Evolutionary conservation across 2,888 invertebrate genomes (phyloP).

Genomic region (Myopa tessellatipennis): DNA sequence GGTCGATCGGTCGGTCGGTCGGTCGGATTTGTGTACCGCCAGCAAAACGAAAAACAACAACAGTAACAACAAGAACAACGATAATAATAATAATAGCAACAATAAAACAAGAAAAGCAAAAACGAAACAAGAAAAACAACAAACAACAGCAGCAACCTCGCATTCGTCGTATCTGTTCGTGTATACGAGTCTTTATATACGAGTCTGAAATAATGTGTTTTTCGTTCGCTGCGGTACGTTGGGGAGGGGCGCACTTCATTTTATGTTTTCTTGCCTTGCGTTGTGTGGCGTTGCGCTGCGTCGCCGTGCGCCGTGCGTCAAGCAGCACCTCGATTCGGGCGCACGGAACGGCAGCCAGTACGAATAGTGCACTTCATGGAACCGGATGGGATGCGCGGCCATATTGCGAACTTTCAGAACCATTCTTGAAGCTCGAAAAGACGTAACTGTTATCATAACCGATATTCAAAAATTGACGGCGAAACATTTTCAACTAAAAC

Average conservation of each 20-base stretch:
- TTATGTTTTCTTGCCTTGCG: conserved; percentile 18
- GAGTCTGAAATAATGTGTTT: conserved; percentile 19
- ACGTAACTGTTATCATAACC: conserved; percentile 25
- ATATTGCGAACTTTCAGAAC: conserved; percentile 40
- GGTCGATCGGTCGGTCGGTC: conserved; percentile 16
- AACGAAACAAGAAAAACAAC: neutral
- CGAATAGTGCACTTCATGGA: conserved; percentile 57
- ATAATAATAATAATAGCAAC: conserved; percentile 15
- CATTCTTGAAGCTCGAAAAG: conserved; percentile 12
- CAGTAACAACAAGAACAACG: conserved; percentile 19
- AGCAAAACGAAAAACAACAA: conserved; percentile 32
- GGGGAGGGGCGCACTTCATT: conserved; percentile 23
- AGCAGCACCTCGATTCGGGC: neutral
- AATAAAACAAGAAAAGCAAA: conserved; percentile 12
- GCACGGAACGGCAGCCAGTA: conserved; percentile 48
- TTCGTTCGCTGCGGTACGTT: neutral
- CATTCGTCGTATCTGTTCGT: conserved; percentile 11
- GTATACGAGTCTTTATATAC: conserved; percentile 18
- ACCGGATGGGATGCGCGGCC: conserved; percentile 52
- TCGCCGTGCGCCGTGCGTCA: conserved; percentile 1
- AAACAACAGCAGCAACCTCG: neutral
- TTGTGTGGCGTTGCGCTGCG: neutral
- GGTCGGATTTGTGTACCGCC: conserved; percentile 14
- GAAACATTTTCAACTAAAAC: neutral
- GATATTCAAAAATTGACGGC: conserved; percentile 5